phyloP scores from a whole-genome alignment of 2,888 invertebrate species.

The Yponomeuta sedellus region DNA sequence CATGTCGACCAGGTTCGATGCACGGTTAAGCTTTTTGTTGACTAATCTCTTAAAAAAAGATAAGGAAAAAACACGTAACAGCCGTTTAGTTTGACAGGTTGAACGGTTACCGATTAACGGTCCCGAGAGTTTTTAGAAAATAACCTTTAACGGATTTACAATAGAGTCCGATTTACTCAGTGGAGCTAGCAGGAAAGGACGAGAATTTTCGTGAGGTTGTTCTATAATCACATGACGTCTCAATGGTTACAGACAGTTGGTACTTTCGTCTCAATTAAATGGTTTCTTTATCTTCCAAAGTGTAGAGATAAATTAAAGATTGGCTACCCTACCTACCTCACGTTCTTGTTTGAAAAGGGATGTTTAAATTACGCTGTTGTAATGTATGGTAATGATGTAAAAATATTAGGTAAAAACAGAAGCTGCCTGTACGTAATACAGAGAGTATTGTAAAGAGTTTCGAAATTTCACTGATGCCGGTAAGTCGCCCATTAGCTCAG shows the following conservation, averaged over 20 bases:
- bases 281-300: background rate
- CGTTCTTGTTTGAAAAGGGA: constrained; percentile 1
- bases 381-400: too few relatives aligned
- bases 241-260: background rate
- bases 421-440: too few relatives aligned
- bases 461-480: too few relatives aligned
- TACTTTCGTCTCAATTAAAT: constrained; percentile 2
- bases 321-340: background rate
- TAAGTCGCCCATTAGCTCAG: too few relatives aligned
- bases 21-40: constrained; percentile 42
- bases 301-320: background rate
- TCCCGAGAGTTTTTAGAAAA: constrained; percentile 4
- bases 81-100: constrained; percentile 38
- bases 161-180: background rate
- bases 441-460: too few relatives aligned
- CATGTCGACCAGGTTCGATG: constrained; percentile 51
- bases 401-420: too few relatives aligned
- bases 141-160: background rate
- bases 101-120: constrained; percentile 29
- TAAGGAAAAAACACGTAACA: constrained; percentile 25
- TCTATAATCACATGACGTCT: constrained; percentile 10
- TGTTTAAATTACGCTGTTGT: too few relatives aligned
- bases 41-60: constrained; percentile 33
- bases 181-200: background rate
- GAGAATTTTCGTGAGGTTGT: constrained; percentile 4